Conservation (phyloP, 2,888 invertebrate genomes). For the Euplexia lucipara region DNA sequence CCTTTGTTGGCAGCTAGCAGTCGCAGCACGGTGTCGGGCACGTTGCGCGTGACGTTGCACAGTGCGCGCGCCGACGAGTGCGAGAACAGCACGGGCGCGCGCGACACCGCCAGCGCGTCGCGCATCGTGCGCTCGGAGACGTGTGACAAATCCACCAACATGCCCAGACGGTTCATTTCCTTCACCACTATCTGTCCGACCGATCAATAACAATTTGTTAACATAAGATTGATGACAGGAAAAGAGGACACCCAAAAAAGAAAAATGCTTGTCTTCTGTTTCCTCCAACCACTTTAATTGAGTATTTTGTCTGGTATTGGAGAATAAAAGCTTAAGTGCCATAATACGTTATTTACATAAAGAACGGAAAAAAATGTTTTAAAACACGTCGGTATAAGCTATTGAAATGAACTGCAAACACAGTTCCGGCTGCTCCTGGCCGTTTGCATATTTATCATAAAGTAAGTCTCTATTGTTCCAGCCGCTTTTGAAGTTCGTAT, state of each 20-base stretch:
- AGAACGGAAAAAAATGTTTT: conserved; percentile 30
- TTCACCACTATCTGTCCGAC: conserved; percentile 93
- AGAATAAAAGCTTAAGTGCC: conserved; percentile 17
- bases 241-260: conserved; percentile 24
- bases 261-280: conserved; percentile 3
- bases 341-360: conserved; percentile 25
- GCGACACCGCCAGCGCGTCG: conserved; percentile 94
- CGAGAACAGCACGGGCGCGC: conserved; percentile 96
- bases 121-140: conserved; percentile 96
- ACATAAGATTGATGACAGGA: conserved; percentile 34
- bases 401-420: conserved; percentile 71
- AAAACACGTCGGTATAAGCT: conserved; percentile 41
- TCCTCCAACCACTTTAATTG: conserved; percentile 28
- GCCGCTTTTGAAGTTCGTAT: conserved; percentile 70
- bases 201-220: conserved; percentile 50
- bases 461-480: conserved; percentile 76
- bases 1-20: conserved; percentile 95
- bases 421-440: conserved; percentile 61
- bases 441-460: conserved; percentile 77
- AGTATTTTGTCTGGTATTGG: conserved; percentile 35
- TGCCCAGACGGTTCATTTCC: conserved; percentile 97
- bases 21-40: conserved; percentile 94
- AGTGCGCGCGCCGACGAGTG: conserved; percentile 96
- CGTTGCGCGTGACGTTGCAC: conserved; percentile 95
- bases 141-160: conserved; percentile 96